These are phyloP conservation scores for Pelecanoides urinatrix DNA, from an alignment of 2,113 vertebrate species.

Conservation along the genomic window DNA sequence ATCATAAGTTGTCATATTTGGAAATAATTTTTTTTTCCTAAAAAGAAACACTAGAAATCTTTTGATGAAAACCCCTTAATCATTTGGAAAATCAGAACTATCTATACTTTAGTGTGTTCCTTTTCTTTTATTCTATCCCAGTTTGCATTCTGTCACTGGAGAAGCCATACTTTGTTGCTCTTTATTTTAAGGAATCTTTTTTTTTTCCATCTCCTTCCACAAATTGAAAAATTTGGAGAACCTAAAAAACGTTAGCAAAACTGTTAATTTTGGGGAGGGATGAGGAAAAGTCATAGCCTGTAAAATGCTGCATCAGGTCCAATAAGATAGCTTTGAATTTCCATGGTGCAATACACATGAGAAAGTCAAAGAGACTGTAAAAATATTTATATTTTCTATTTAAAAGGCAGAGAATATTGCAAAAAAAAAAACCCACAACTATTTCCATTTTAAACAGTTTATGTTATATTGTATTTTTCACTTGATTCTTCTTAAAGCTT, in stretches of 20 bases:
- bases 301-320: not conserved
- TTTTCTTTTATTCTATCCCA: not conserved
- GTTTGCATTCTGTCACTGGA: not conserved
- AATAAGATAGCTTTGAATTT: not conserved
- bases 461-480: not conserved
- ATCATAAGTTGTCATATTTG: not conserved
- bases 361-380: not conserved
- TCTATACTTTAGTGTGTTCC: not conserved
- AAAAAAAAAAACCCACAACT: not conserved
- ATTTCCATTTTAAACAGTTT: not conserved
- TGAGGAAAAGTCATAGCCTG: not conserved
- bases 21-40: fast-evolving
- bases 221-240: not conserved
- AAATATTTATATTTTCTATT: not conserved
- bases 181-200: not conserved
- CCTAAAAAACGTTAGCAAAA: not conserved
- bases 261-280: not conserved
- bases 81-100: not conserved
- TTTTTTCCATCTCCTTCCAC: not conserved
- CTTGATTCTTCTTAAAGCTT: not conserved
- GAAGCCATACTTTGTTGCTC: fast-evolving
- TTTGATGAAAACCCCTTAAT: not conserved
- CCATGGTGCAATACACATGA: not conserved
- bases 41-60: not conserved
- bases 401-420: not conserved